These are phyloP conservation scores for Hirtodrosophila trivittata DNA, from an alignment of 2,888 invertebrate species.

Conservation along the genomic window DNA sequence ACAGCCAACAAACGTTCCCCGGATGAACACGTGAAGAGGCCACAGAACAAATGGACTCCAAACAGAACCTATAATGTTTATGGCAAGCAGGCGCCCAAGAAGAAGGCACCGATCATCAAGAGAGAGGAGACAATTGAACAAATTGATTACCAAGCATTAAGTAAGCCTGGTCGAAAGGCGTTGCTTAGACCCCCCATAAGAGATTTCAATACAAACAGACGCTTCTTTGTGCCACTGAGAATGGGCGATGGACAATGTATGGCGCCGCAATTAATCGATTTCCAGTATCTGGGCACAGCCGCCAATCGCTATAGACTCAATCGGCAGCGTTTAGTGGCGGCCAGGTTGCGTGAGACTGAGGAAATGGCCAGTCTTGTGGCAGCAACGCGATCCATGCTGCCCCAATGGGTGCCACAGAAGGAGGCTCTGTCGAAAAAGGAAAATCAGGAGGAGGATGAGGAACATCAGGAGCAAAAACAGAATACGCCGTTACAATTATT, in stretches of 20 bases:
- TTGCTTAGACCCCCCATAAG: no score
- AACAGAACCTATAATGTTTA: constrained; percentile 12
- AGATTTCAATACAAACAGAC: no score
- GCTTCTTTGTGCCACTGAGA: neutral
- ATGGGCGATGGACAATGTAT: neutral
- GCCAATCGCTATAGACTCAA: neutral
- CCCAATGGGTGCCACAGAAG: constrained; percentile 2
- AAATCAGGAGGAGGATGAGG: neutral
- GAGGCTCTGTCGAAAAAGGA: neutral
- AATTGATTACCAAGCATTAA: no score
- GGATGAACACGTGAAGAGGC: no score
- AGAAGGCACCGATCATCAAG: neutral
- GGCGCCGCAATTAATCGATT: neutral
- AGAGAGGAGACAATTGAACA: no score
- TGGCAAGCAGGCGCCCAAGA: constrained; percentile 13
- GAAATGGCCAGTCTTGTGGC: neutral
- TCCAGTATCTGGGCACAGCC: neutral
- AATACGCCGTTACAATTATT: constrained; percentile 1
- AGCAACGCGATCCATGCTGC: constrained; percentile 5
- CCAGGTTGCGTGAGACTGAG: no score
- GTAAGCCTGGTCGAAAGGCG: no score
- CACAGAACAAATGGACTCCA: neutral
- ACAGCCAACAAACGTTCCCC: no score
- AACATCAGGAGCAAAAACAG: neutral
- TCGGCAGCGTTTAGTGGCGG: neutral